Evolutionary conservation across 1,140 invertebrate species (phyloP), one percentile per base, ranked within the genome.

Genomic region (Atopsyche davidsoni): DNA sequence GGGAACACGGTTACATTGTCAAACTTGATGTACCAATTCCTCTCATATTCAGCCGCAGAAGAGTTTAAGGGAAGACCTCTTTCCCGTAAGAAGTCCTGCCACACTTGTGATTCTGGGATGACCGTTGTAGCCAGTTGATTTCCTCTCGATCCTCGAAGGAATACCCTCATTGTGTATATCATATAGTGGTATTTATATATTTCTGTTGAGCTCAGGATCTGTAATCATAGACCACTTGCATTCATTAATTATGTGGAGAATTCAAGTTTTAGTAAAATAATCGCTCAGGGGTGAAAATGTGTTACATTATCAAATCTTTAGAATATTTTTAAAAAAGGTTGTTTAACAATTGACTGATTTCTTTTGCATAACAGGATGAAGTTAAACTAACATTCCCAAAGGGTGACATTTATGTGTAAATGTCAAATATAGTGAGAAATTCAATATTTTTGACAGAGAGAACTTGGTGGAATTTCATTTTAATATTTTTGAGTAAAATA

Each of bases 141-240:
- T 13, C 70, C 72, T 53, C 65, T 65, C 24, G 55, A 55, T 38
- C 63, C 67, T 19, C 4, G 48, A 50, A 38, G 4, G 43, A 72
- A 66, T n/a, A 73, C 61, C 49, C 65, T 53, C 17, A 77, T 48
- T 48, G 67, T 59, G 58, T 76, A 72, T 2, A 76, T 54, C 51
- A 75, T 60, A 60, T 75, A 76, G 56, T 75, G 63, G 22, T 71
- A 59, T 6, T 63, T 70, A 22, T 73, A 66, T 49, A 76, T 61
- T 64, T 73, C 74, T 23, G 72, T 68, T 2, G 64, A 38, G 50
- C 73, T 75, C n/a, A 58, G 61, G 3, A 66, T 58, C 57, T 60
- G 64, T 48, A 73, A 45, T 24, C 13, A 24, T 40, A 39, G 10
- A 3, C 21, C 13, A 39, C 25, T 7, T 28, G 6, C 25, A 28